phyloP scores from a whole-genome alignment of 1,140 invertebrate genomes.

The Drosophila kikkawai region DNA sequence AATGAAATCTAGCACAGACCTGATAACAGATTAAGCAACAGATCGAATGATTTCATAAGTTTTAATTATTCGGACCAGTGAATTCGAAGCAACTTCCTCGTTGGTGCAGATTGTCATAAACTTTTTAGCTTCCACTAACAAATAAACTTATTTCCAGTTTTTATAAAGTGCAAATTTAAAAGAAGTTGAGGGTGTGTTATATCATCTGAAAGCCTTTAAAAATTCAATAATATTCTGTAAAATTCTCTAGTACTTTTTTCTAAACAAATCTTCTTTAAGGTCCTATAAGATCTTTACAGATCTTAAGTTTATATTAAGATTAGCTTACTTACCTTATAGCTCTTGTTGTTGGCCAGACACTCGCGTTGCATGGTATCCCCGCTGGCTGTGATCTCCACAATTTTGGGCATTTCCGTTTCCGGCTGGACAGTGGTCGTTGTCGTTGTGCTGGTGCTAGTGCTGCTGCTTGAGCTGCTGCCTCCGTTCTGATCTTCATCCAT shows the following conservation, averaged over 20 bases:
- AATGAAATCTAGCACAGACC: conserved; percentile 1
- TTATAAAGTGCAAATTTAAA: conserved; percentile 1
- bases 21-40: neutral
- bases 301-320: neutral
- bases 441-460: conserved; percentile 31
- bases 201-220: neutral
- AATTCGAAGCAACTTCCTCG: conserved; percentile 3
- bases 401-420: conserved; percentile 78
- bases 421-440: conserved; percentile 52
- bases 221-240: neutral
- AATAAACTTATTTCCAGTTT: neutral
- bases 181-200: neutral
- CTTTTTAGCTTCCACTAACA: conserved; percentile 2
- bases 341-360: conserved; percentile 75
- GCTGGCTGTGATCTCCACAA: conserved; percentile 74
- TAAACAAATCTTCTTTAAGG: too few relatives aligned
- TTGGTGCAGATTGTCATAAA: neutral
- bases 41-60: conserved; percentile 4
- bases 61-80: conserved; percentile 21
- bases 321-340: conserved; percentile 76
- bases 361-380: conserved; percentile 80
- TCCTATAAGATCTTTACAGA: neutral
- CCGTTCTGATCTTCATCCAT: conserved; percentile 88
- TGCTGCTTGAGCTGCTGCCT: conserved; percentile 37
- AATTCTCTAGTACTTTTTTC: neutral